Evolutionary conservation across 2,888 invertebrate genomes (phyloP).

Genomic region (Mechanitis messenoides): DNA sequence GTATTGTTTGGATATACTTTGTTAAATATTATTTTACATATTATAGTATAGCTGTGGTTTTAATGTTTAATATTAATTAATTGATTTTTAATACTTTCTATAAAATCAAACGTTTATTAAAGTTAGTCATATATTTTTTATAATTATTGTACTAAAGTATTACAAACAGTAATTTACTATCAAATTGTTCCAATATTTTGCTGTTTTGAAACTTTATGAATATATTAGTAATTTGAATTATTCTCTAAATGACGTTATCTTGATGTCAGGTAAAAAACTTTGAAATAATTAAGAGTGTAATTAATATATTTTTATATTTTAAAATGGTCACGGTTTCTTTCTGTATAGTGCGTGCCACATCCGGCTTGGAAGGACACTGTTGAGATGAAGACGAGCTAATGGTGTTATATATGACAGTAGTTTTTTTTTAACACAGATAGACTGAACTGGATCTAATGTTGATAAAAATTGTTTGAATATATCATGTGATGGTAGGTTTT

Average conservation of each 20-base stretch:
- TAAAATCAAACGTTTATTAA: no score
- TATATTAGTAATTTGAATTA: no score
- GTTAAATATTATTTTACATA: constrained; percentile 9
- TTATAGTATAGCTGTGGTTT: not conserved
- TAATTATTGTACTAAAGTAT: no score
- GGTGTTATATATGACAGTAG: not conserved
- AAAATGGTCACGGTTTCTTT: not conserved
- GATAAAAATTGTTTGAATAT: not conserved
- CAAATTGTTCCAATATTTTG: no score
- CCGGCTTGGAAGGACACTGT: constrained; percentile 31
- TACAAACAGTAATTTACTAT: no score
- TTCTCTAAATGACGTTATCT: no score
- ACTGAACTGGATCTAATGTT: not conserved
- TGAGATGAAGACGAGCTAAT: not conserved
- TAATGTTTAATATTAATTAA: no score
- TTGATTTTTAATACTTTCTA: no score
- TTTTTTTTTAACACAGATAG: not conserved
- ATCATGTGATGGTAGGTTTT: no score
- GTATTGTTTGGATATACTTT: not conserved
- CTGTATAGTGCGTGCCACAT: constrained; percentile 46
- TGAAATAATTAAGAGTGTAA: not conserved
- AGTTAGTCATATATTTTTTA: no score
- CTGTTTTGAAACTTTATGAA: no score
- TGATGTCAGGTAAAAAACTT: not conserved
- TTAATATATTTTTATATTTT: not conserved